Percentiles rank a stretch among this genome's conserved stretches.
phyloP scores from a whole-genome alignment of 2,888 invertebrate genomes.

The Stegophylla sp. region DNA sequence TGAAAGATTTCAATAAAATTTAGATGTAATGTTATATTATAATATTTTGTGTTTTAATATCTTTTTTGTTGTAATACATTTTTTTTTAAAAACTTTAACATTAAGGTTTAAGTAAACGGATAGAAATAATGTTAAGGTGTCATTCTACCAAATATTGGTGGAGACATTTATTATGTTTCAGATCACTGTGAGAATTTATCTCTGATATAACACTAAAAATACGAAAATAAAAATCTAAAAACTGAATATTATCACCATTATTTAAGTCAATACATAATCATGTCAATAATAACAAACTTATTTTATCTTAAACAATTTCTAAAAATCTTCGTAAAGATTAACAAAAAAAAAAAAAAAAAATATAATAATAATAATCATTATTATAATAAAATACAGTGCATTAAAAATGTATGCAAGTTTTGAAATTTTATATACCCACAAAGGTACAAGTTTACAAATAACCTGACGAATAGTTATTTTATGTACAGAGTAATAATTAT shows the following conservation, averaged over 20 bases:
- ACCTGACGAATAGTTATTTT: constrained; percentile 34
- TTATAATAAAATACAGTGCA: constrained; percentile 26
- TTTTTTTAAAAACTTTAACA: too few relatives aligned
- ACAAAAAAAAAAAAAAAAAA: constrained; percentile 44
- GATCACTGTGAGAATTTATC: constrained; percentile 13
- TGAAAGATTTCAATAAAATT: too few relatives aligned
- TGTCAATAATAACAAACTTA: constrained; percentile 57
- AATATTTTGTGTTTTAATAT: too few relatives aligned
- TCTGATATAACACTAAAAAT: constrained; percentile 34
- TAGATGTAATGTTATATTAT: too few relatives aligned
- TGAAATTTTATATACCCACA: constrained; percentile 14
- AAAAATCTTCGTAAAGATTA: constrained; percentile 28
- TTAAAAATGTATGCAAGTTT: constrained; percentile 49
- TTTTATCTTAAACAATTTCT: constrained; percentile 46
- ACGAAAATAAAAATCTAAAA: constrained; percentile 56
- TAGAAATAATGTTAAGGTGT: not conserved
- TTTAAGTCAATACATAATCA: constrained; percentile 54
- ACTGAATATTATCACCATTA: constrained; percentile 55
- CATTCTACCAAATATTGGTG: constrained; percentile 10
- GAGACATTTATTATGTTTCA: constrained; percentile 37
- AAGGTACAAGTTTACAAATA: constrained; percentile 35
- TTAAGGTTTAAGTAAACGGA: not conserved
- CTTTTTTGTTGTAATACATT: too few relatives aligned
- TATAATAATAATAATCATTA: not conserved
- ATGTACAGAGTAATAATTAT: constrained; percentile 51